These are phyloP conservation scores for Rhea americana DNA, from an alignment of 2,113 vertebrate genomes.

Conservation along the genomic window DNA sequence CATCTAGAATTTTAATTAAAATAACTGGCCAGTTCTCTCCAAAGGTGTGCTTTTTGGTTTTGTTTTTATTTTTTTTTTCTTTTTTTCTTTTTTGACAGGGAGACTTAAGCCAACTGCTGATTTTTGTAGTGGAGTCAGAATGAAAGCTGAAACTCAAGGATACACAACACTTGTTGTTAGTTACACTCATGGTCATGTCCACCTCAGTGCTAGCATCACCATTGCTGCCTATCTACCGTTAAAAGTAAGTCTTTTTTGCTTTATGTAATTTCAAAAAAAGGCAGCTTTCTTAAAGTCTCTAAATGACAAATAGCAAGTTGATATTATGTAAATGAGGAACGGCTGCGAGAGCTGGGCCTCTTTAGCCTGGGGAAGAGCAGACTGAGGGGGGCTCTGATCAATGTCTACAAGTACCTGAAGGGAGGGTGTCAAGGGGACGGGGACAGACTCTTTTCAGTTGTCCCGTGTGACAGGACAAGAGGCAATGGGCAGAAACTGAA, in stretches of 20 bases:
- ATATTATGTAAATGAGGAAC: not conserved
- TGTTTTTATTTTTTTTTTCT: not conserved
- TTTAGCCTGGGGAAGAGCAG: no score
- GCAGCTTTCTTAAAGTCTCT: not conserved
- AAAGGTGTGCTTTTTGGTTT: not conserved
- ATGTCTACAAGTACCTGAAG: no score
- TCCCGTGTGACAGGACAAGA: no score
- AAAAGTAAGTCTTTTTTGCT: conserved; percentile 74
- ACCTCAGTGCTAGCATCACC: conserved; percentile 87
- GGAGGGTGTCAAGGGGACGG: no score
- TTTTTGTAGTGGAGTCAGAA: conserved; percentile 87
- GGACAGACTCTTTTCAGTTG: no score
- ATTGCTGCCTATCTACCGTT: conserved; percentile 88
- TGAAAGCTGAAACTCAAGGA: conserved; percentile 83
- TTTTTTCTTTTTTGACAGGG: conserved; percentile 70
- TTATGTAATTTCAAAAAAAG: no score
- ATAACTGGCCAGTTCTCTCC: not conserved
- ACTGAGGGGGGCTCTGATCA: no score
- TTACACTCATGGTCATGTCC: conserved; percentile 83
- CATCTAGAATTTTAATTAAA: not conserved
- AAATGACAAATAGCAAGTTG: not conserved
- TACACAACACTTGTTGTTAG: conserved; percentile 84
- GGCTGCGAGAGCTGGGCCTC: no score
- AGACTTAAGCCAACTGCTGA: conserved; percentile 77
- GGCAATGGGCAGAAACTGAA: no score